Conservation (phyloP, 2,797 vertebrate species). For the Clarias pachynema region DNA sequence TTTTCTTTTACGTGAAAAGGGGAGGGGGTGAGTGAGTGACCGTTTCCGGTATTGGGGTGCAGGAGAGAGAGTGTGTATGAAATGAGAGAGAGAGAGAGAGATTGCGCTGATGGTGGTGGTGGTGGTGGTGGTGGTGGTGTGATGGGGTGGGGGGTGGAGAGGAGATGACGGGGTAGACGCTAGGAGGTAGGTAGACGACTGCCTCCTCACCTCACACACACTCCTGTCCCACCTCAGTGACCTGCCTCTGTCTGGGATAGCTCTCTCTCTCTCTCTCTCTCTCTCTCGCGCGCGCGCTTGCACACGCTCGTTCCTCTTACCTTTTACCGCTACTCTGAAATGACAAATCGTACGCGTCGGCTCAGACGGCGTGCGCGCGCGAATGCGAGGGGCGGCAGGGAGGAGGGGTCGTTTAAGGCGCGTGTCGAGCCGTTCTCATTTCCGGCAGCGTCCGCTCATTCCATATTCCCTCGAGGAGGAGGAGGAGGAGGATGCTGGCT, state of each 20-base stretch:
- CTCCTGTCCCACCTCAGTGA: slow-evolving; percentile 76
- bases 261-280: slow-evolving; percentile 20
- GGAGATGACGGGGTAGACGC: slow-evolving; percentile 54
- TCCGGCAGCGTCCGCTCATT: slow-evolving; percentile 90
- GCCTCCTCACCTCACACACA: slow-evolving; percentile 19
- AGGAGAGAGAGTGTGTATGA: slow-evolving; percentile 16
- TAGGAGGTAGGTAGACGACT: slow-evolving; percentile 34
- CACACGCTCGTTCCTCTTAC: slow-evolving; percentile 55
- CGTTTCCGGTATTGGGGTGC: slow-evolving; percentile 13
- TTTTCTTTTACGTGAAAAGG: neutral
- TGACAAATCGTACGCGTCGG: slow-evolving; percentile 81
- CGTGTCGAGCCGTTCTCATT: slow-evolving; percentile 83
- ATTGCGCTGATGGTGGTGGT: slow-evolving; percentile 53
- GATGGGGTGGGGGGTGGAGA: slow-evolving; percentile 63
- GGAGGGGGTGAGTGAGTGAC: slow-evolving; percentile 32
- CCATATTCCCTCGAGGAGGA: slow-evolving; percentile 78
- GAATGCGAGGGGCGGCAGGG: slow-evolving; percentile 56
- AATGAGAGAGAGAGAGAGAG: slow-evolving; percentile 69
- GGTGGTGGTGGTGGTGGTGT: slow-evolving; percentile 12
- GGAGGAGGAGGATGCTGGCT: slow-evolving; percentile 76
- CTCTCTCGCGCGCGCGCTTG: slow-evolving; percentile 18
- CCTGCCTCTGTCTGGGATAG: slow-evolving; percentile 70
- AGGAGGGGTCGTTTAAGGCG: slow-evolving; percentile 66
- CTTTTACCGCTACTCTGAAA: slow-evolving; percentile 65
- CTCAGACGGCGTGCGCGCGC: slow-evolving; percentile 58